Base-by-base conservation (phyloP, 2,113 vertebrate genomes). In the Perognathus longimembris region DNA sequence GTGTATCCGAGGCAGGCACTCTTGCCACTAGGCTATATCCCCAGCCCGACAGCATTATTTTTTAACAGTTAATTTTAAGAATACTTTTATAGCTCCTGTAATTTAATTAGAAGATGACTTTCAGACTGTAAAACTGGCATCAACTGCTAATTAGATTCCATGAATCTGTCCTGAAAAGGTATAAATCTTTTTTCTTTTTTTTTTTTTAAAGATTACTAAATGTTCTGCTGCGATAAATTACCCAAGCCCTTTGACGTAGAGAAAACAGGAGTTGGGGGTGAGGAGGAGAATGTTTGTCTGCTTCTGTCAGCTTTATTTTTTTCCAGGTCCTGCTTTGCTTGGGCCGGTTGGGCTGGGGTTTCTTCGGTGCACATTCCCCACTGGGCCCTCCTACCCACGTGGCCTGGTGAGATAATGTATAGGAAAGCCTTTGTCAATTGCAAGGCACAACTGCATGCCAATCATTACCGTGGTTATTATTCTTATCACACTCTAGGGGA, bases 81-180 rank as follows among this genome's bases (percentile, higher is more conserved):
- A 38, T 94, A 91, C 85, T 95, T 92, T 93, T 61, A 87, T 81
- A 92, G 57, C 66, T 78, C 64, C 54, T 81, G 73, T 59, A 74
- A 71, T 89, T 93, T 93, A 96, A 94, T 83, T 81, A 78, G 91
- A 80, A 96, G 89, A 84, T 63, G 34, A 87, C 76, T 85, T 91
- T 83, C 77, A 79, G 94, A 11, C 57, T 87, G 42, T 84, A 88
- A 89, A 91, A 92, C 45, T 64, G 71, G n/a, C 84, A 40, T 90
- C 67, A 36, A 21, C 50, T 42, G 34, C 82, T 95, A 93, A 95
- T 92, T 95, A 92, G 80, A 87, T 85, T 84, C 74, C 80, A 80
- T 1, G 15, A n/a, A 76, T 96, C 77, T 81, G 74, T 92, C 64
- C 74, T 75, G 70, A 92, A 87, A n/a, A 96, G 54, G 42, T 89